phyloP scores from a whole-genome alignment of 2,888 invertebrate species.

The Agrotis ipsilon region DNA sequence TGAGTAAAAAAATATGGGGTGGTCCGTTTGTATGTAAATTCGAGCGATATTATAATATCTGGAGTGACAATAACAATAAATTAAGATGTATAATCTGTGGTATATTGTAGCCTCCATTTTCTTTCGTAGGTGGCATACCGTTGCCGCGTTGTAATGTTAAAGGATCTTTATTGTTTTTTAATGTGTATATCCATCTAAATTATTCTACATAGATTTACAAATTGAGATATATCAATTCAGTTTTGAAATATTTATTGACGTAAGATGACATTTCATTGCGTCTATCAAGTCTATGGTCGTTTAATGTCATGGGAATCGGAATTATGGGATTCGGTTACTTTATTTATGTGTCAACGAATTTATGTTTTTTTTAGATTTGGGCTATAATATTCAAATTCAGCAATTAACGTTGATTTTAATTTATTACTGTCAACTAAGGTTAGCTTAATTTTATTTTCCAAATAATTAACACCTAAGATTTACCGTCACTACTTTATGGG shows the following conservation, averaged over 20 bases:
- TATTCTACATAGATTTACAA: conserved; percentile 15
- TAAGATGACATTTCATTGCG: conserved; percentile 26
- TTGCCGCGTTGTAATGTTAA: conserved; percentile 13
- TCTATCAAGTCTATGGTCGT: conserved; percentile 12
- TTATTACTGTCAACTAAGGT: conserved; percentile 7
- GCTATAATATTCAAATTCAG: conserved; percentile 48
- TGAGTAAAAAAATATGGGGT: conserved; percentile 52
- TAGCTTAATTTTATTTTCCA: conserved; percentile 15
- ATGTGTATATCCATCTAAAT: conserved; percentile 40
- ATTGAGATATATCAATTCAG: conserved; percentile 53
- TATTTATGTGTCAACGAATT: conserved; percentile 45
- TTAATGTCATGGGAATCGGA: conserved; percentile 20
- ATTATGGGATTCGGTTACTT: conserved; percentile 26
- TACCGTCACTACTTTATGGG: background rate
- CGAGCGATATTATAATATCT: conserved; percentile 54
- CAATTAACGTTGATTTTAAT: conserved; percentile 49
- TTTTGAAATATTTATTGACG: conserved; percentile 46
- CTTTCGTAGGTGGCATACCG: conserved; percentile 38
- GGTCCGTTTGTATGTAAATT: conserved; percentile 61
- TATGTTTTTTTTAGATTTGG: conserved; percentile 23
- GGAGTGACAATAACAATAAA: conserved; percentile 55
- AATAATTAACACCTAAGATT: background rate
- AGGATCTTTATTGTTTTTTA: conserved; percentile 52
- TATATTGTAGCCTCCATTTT: conserved; percentile 13
- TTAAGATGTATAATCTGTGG: conserved; percentile 35